phyloP scores from a whole-genome alignment of 2,888 invertebrate genomes.

The Hirtodrosophila histrioides region DNA sequence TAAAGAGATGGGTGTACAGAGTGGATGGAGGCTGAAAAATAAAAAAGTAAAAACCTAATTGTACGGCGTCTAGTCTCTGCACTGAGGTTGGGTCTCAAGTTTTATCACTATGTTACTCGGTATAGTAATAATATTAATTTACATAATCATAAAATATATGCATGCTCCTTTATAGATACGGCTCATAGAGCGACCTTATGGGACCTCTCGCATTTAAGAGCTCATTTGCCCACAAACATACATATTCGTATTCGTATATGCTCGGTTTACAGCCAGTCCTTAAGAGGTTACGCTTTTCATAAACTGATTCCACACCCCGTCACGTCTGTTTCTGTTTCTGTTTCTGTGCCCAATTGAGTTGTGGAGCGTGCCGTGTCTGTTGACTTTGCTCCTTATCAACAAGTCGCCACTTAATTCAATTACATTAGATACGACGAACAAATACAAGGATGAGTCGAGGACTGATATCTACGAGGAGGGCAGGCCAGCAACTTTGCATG shows the following conservation, averaged over 20 bases:
- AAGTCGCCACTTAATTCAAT: constrained; percentile 81
- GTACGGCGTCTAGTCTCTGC: background rate
- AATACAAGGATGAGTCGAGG: constrained; percentile 40
- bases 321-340: background rate
- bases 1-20: constrained; percentile 8
- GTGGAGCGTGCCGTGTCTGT: constrained; percentile 66
- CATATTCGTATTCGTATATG: constrained; percentile 3
- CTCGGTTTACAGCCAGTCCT: constrained; percentile 28
- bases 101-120: background rate
- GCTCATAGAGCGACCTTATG: background rate
- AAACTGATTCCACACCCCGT: constrained; percentile 32
- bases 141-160: constrained; percentile 3
- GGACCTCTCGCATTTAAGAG: constrained; percentile 6
- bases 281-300: constrained; percentile 42
- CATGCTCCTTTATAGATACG: constrained; percentile 1
- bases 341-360: constrained; percentile 58
- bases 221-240: constrained; percentile 31
- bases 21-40: background rate
- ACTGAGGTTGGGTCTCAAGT: constrained; percentile 2
- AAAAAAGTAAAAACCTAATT: constrained; percentile 2
- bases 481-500: constrained; percentile 13
- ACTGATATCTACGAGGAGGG: background rate
- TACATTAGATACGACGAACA: constrained; percentile 70
- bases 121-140: constrained; percentile 14
- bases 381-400: constrained; percentile 76